Evolutionary conservation across 2,797 vertebrate genomes (phyloP).

Genomic region (Peromyscus melanophrys): DNA sequence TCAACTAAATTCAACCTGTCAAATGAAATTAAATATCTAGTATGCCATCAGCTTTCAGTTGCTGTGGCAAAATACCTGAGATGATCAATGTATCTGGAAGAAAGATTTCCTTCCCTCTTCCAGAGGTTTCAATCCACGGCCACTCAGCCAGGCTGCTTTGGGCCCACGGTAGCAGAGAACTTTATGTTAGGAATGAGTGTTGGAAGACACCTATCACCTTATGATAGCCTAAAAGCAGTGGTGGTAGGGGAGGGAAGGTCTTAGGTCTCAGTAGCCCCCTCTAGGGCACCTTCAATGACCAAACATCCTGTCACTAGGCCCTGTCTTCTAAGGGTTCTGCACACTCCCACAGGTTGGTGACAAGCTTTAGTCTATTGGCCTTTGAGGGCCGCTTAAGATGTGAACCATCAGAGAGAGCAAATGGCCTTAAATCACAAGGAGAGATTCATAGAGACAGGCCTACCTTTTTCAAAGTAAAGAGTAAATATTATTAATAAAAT

Average conservation of each 20-base stretch:
- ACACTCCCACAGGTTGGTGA: background rate
- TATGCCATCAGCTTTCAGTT: background rate
- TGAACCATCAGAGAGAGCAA: background rate
- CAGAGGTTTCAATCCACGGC: background rate
- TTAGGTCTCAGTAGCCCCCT: background rate
- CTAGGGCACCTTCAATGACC: background rate
- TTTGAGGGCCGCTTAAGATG: background rate
- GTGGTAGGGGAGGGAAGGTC: too few species aligned
- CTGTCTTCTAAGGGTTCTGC: background rate
- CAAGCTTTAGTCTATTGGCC: background rate
- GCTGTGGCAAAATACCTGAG: background rate
- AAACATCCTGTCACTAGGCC: background rate
- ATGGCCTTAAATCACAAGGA: background rate
- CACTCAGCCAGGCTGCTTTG: background rate
- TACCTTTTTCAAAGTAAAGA: constrained; percentile 34
- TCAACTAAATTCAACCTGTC: background rate
- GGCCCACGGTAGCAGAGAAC: background rate
- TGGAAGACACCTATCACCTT: background rate
- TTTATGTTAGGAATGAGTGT: background rate
- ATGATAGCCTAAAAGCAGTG: too few species aligned
- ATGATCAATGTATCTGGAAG: background rate
- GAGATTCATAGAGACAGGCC: background rate
- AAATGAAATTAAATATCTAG: background rate
- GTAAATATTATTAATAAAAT: constrained; percentile 53
- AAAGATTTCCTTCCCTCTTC: background rate